Conservation (phyloP, 2,113 vertebrate genomes). For the Crotalus tigris region DNA sequence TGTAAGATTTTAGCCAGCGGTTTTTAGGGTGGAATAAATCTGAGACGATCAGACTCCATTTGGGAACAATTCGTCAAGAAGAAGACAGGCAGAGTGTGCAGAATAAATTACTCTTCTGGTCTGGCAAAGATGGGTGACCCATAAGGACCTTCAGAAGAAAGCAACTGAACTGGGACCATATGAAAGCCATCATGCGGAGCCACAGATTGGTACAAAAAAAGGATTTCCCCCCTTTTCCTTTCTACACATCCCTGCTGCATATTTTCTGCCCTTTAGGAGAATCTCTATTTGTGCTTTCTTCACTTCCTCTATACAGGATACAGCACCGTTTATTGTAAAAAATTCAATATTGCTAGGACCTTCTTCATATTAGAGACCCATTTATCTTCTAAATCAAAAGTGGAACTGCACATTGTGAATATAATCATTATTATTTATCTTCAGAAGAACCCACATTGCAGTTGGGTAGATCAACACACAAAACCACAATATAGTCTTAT, state of each 20-base stretch:
- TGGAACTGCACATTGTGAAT: not conserved
- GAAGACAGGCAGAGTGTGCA: constrained; percentile 9
- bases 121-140: constrained; percentile 7
- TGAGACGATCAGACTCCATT: constrained; percentile 17
- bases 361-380: not conserved
- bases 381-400: not conserved
- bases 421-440: not conserved
- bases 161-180: not conserved
- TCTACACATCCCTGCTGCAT: too few species aligned
- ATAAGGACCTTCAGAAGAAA: not conserved
- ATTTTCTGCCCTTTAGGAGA: not conserved
- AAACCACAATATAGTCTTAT: not conserved
- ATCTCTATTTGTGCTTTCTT: not conserved
- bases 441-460: not conserved
- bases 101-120: constrained; percentile 28
- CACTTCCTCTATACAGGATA: not conserved
- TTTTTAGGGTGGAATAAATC: constrained; percentile 21
- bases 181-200: not conserved
- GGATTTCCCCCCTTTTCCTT: not conserved
- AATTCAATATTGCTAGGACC: not conserved
- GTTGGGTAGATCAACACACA: not conserved
- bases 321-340: not conserved
- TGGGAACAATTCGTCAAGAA: constrained; percentile 28
- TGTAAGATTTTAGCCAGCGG: constrained; percentile 3
- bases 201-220: not conserved